Base-by-base conservation (phyloP, 2,888 invertebrate species). In the Drosophila pseudotalamancana region DNA sequence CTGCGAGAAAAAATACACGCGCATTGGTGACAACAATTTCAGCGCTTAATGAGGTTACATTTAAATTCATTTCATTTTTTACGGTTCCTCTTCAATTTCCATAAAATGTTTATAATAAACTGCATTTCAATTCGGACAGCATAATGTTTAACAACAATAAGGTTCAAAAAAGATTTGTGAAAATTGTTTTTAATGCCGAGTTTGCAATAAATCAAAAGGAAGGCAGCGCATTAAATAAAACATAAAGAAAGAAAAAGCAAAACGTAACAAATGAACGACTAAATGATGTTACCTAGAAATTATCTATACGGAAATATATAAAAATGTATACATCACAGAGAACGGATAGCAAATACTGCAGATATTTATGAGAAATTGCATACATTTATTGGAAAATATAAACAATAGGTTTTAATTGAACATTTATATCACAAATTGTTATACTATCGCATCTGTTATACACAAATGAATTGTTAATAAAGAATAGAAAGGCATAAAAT, bases 1-100 rank as follows among this genome's bases (percentile, higher is more conserved):
- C 31, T 55, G 46, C 57, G 43, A 37, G 61, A 35, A 50, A 51
- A 64, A 34, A 45, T 63, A 61, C 77, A 73, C 79, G 74, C 79
- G 73, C 46, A 46, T 45, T 43, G 27, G 9, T 50, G 71, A 40
- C 70, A 60, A 51, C 76, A 42, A 61, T 56, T 62, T 42, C 27
- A 43, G 48, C 65, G 39, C 66, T 72, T 74, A 81, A 85, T 85
- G 82, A 74, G 85, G 81, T 82, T 81, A 72, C 61, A 74, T 64
- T 71, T 61, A 57, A 60, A 46, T 55, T 32, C 42, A 54, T 34
- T 49, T 46, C 49, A 51, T 60, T 54, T 55, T 49, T 37, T 18
- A 8, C 43, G 2, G 21, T 46, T 37, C 27, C 12, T 37, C 37
- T 19, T 23, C 29, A 46, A 56, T 54, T 60, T 32, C 1, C 8